Evolutionary conservation across 2,797 vertebrate species (phyloP), one percentile per base, ranked within the genome.

Genomic region (Zenarchopterus dispar): DNA sequence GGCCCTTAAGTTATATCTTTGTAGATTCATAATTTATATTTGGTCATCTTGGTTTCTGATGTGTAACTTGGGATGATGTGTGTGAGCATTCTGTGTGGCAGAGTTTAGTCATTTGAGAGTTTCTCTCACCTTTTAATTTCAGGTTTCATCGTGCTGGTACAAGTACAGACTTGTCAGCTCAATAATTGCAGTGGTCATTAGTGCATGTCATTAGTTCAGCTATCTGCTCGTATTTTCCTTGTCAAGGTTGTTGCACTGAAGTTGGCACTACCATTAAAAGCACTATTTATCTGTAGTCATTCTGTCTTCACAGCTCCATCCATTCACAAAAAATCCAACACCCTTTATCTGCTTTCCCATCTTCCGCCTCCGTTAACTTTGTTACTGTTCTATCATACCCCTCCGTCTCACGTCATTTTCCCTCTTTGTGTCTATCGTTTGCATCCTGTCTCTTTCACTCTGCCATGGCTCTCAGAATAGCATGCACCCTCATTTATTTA

Each of bases 401-500:
- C 62, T 67, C 24, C 73, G 65, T 72, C 66, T 45, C 57, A 5
- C 3, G 2, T 5, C 13, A 3, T 39, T 39, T 31, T 64, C 52
- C 57, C 47, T 62, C 52, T 57, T 61, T 61, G 51, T 83, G 51
- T 83, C 47, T 75, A 43, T 69, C 63, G 61, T 70, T 64, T 78
- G 70, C 77, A 77, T 84, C 73, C 77, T 73, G 74, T 75, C 73
- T 75, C 15, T 80, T 73, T 63, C 67, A 53, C 51, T 70, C 76
- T 53, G 66, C 66, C 41, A 10, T 52, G 46, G 69, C 69, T 86
- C 89, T 84, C 77, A 88, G 70, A 89, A 88, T 84, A 86, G 86
- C 86, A 44, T 78, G 65, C 58, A 58, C 51, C 72, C 80, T 66
- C 81, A 86, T 91, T 91, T 86, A 86, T 87, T 88, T 85, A 81